These are phyloP conservation scores for Gerris buenoi DNA, from an alignment of 1,140 invertebrate genomes.

Conservation along the genomic window DNA sequence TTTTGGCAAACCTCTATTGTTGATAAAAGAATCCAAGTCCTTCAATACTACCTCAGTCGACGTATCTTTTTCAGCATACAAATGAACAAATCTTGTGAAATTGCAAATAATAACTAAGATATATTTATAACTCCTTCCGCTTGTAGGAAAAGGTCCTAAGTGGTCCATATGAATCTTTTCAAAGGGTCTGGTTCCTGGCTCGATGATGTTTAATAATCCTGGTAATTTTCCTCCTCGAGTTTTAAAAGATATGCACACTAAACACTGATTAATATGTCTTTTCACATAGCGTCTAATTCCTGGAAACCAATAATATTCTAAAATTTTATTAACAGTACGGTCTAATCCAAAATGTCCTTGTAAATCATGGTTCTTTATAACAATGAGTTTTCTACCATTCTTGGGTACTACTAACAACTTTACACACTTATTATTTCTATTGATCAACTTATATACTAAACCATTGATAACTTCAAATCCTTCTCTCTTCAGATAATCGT, in stretches of 20 bases:
- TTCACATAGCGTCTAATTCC: conserved; percentile 15
- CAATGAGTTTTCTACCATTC: not conserved
- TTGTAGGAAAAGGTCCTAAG: not conserved
- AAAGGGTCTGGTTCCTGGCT: not conserved
- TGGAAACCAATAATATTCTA: conserved; percentile 12
- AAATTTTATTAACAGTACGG: not conserved
- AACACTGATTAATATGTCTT: conserved; percentile 16
- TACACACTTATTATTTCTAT: too few species aligned
- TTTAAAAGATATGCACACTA: conserved; percentile 18
- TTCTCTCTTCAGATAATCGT: too few species aligned
- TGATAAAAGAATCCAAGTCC: not conserved
- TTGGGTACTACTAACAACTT: too few species aligned
- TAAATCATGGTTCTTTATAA: not conserved
- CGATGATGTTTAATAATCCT: conserved; percentile 15
- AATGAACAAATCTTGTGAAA: not conserved
- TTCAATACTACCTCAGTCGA: not conserved
- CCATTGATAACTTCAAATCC: too few species aligned
- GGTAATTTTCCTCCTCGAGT: conserved; percentile 15
- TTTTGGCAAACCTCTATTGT: not conserved
- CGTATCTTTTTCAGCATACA: not conserved
- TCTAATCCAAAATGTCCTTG: not conserved
- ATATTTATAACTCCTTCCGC: not conserved
- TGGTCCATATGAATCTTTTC: not conserved
- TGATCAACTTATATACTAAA: too few species aligned
- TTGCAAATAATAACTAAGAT: not conserved